These are phyloP conservation scores for Asobara japonica DNA, from an alignment of 1,140 invertebrate species.

Conservation along the genomic window DNA sequence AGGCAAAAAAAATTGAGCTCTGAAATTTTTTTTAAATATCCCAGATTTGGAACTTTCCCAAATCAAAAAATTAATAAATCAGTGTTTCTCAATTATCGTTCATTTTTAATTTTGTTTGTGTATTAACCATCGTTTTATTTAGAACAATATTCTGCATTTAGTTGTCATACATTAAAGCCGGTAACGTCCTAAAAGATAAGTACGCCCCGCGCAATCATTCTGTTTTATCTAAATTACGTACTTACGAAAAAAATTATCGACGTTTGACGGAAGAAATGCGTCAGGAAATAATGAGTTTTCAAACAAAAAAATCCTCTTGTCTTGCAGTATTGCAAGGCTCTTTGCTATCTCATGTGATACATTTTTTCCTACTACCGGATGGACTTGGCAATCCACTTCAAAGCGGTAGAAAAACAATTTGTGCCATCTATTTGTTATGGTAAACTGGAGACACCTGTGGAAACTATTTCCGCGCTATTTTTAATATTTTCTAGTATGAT, in stretches of 20 bases:
- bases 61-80: too few species aligned
- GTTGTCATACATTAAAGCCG: slow-evolving; percentile 1
- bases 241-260: slow-evolving; percentile 5
- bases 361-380: not conserved
- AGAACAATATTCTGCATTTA: not conserved
- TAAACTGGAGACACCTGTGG: not conserved
- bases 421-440: not conserved
- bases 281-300: not conserved
- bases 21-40: too few species aligned
- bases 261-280: not conserved
- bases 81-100: too few species aligned
- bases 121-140: not conserved
- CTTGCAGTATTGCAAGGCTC: not conserved
- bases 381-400: not conserved
- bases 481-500: too few species aligned
- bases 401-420: not conserved
- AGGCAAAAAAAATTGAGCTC: too few species aligned
- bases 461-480: too few species aligned
- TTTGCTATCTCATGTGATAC: not conserved
- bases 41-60: too few species aligned
- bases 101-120: not conserved
- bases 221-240: slow-evolving; percentile 1
- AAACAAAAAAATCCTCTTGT: not conserved
- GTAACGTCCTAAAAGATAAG: not conserved
- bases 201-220: not conserved